Base-by-base conservation (phyloP, 2,888 invertebrate species). In the Loripinus fragilis region DNA sequence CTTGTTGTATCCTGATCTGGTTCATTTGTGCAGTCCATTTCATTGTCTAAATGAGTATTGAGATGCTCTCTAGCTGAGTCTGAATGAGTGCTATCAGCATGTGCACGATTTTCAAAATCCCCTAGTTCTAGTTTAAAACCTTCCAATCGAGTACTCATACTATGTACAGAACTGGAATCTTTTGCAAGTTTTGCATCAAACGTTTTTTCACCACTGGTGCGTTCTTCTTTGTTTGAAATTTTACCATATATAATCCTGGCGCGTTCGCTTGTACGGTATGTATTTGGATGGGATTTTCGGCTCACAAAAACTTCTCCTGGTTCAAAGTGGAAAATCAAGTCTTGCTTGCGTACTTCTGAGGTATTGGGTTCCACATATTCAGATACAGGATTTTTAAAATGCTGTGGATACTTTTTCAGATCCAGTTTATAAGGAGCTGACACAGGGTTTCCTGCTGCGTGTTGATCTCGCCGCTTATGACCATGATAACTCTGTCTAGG, bases 161-260 rank as follows among this genome's bases (percentile, higher is more conserved):
- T 81, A 1, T 48, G 33, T 3, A 67, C 41, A 20, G 79, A 84
- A 25, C 20, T 48, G 28, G n/a, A 25, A 25, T 48, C 69, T 20
- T 50, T 33, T 20, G 45, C 45, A n/a, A 30, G 25, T 33, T 20
- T 33, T n/a, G 35, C 48, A 17, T 50, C 42, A 17, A 45, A 45
- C 8, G 2, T 20, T 20, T 45, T 45, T 52, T 5, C 28, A 3
- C 5, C 7, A 28, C 23, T 15, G 25, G 10, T 28, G 7, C 35
- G 45, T 7, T 69, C 69, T 12, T 69, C 48, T 33, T 23, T 66
- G 12, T 78, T 69, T 33, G 65, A 45, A 28, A 74, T 52, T 65
- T 84, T 84, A 8, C 84, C 84, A 30, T 84, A 84, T n/a, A 84
- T 84, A 10, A 81, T 78, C 23, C 81, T 48, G 20, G 84, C 84